A percentile compares a stretch with the other conserved stretches of the same genome.
Conservation (phyloP, 2,888 invertebrate species). For the Bombylius discolor region DNA sequence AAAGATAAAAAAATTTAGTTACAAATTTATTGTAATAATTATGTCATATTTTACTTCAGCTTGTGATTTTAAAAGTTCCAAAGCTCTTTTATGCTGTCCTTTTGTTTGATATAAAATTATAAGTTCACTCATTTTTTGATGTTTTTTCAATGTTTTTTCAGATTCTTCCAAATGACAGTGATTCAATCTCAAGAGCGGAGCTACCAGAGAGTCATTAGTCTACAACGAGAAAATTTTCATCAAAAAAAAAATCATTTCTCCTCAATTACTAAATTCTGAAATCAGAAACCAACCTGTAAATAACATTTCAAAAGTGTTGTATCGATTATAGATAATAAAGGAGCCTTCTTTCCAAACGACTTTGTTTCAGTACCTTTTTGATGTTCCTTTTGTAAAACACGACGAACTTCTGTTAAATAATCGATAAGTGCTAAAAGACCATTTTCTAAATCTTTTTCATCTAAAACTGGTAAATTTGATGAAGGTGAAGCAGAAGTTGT, state of each 20-base stretch:
- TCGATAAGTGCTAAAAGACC: conserved; percentile 79
- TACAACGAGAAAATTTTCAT: conserved; percentile 26
- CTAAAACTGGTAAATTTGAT: conserved; percentile 38
- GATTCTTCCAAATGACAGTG: conserved; percentile 90
- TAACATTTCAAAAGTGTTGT: conserved; percentile 96
- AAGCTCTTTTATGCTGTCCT: conserved; percentile 80
- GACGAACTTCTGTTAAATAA: conserved; percentile 69
- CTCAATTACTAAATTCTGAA: background rate
- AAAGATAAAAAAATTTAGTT: background rate
- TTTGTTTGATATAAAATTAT: conserved; percentile 93
- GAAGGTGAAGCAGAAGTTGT: conserved; percentile 23
- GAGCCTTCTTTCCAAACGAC: conserved; percentile 29
- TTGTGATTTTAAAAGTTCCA: conserved; percentile 72
- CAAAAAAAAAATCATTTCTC: too few relatives aligned
- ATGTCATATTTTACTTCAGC: conserved; percentile 43
- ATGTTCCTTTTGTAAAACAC: conserved; percentile 39
- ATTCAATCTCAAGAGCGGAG: conserved; percentile 78
- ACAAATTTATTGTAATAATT: background rate
- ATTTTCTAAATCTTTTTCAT: conserved; percentile 74
- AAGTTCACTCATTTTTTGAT: conserved; percentile 82
- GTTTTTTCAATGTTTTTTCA: conserved; percentile 72
- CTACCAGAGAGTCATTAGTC: conserved; percentile 92
- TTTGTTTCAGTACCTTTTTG: conserved; percentile 30
- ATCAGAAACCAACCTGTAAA: conserved; percentile 50
- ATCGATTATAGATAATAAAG: conserved; percentile 83